These are phyloP conservation scores for Neomicropteryx cornuta DNA, from an alignment of 1,140 invertebrate species.

Conservation along the genomic window DNA sequence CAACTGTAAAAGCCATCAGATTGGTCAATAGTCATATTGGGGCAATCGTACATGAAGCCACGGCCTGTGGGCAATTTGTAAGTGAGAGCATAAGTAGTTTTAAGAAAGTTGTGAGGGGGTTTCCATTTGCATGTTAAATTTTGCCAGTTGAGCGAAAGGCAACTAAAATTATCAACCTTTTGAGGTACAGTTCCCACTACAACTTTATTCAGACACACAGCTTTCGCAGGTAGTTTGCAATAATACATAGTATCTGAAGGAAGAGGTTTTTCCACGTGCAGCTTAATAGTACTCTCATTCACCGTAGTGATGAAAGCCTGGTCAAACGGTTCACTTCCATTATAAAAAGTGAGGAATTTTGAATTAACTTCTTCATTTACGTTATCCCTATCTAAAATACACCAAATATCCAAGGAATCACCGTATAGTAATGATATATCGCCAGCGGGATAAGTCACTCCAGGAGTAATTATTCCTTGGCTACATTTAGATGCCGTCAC, in stretches of 20 bases:
- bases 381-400: too few relatives aligned
- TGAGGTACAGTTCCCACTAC: slow-evolving; percentile 20
- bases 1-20: slow-evolving; percentile 26
- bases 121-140: slow-evolving; percentile 46
- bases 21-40: slow-evolving; percentile 2
- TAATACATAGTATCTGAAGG: slow-evolving; percentile 10
- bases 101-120: slow-evolving; percentile 36
- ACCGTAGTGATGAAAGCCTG: slow-evolving; percentile 5
- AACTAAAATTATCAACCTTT: slow-evolving; percentile 40
- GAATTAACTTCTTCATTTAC: too few relatives aligned
- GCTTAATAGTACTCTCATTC: slow-evolving; percentile 7
- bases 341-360: too few relatives aligned
- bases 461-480: slow-evolving; percentile 5
- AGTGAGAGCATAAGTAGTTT: slow-evolving; percentile 35
- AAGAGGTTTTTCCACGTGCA: slow-evolving; percentile 6
- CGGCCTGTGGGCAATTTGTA: slow-evolving; percentile 26
- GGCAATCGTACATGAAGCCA: slow-evolving; percentile 3
- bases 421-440: slow-evolving; percentile 9
- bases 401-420: slow-evolving; percentile 7
- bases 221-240: slow-evolving; percentile 5
- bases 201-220: slow-evolving; percentile 10
- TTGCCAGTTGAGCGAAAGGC: slow-evolving; percentile 46
- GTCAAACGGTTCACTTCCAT: too few relatives aligned
- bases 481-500: too few relatives aligned
- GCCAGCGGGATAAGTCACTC: slow-evolving; percentile 7